Evolutionary conservation across 2,113 vertebrate species (phyloP), one percentile per base, ranked within the genome.

Genomic region (Gymnarchus niloticus): DNA sequence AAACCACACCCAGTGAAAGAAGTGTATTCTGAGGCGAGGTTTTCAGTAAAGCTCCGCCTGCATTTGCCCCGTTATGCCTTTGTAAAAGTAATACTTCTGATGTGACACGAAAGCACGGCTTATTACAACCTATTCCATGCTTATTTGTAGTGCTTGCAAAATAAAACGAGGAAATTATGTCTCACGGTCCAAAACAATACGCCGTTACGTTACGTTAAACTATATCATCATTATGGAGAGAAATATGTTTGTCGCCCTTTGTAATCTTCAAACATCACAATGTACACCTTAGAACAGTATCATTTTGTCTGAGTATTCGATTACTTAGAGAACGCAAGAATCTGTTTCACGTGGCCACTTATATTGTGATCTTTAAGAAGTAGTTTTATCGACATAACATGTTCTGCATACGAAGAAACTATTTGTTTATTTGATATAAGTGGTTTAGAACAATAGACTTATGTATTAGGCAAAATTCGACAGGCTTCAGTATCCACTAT

Each of bases 1-100:
- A 94, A 95, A 95, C 95, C 95, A 95, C 96, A 96, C 96, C 95
- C 96, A 96, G 94, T 90, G 90, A 91, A 86, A 84, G 92, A 92
- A 89, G 87, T 77, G 81, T 88, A 81, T 77, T 85, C 82, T 84
- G 86, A 86, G 76, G 52, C 87, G 49, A 44, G 85, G 86, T 81
- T 83, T 61, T 81, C 65, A 25, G 82, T 85, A 4, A 91, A 91
- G 88, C 93, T 91, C 93, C 93, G 93, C 93, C 93, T 49, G 89
- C 17, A 48, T 78, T 48, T 85, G 86, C 80, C 87, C 87, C 87
- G 85, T 87, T 87, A 86, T 89, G 14, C 51, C 87, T 84, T 82
- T 82, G 83, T 85, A 56, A 84, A 83, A 84, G 52, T 83, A 56
- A 73, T 48, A 44, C 46, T 73, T 41, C 33, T 10, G 61, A 25